Evolutionary conservation across 2,888 invertebrate genomes (phyloP), one percentile per base, ranked within the genome.

Genomic region (Eristalis intricaria): DNA sequence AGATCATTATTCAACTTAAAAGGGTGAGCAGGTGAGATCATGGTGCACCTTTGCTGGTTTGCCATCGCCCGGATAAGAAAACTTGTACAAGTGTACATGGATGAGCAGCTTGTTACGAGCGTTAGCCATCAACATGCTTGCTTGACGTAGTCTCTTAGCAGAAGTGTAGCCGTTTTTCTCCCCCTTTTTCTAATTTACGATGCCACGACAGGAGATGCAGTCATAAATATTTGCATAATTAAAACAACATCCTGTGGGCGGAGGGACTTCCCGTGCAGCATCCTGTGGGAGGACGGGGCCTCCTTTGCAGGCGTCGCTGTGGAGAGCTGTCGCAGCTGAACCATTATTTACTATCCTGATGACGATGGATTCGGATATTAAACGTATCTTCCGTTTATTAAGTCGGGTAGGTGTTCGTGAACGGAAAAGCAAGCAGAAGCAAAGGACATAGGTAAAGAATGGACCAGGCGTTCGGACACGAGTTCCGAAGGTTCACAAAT

Each of bases 1-100:
- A 60, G 38, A 66, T 66, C 60, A 23, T 60, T 22, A 77, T 43
- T 69, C 50, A 61, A 68, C 50, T 50, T 19, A 19, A 50, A 50
- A 19, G 50, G 50, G 19, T 19, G 19, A 50, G 19, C 50, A 50
- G 50, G 19, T 50, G 50, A 8, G 50, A 22, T 10, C 8, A 8
- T 19, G 50, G 50, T 50, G 50, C 50, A 19, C 50, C 2, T 19
- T 50, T 50, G 50, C 19, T 8, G 50, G 50, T 19, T 1, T 50
- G 1, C 50, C 50, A n/a, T 19, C 50, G 19, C 50, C 19, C 19
- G 7, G 8, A 19, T 10, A 50, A 19, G 8, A 50, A 7, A 8
- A 50, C n/a, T n/a, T n/a, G 19, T 19, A 50, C 19, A 50, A 50
- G 50, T 19, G 50, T 19, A 8, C 32, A 32, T 10, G 19, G 50